Conservation (phyloP, 1,140 invertebrate species). For the Eupristina koningsbergeri region DNA sequence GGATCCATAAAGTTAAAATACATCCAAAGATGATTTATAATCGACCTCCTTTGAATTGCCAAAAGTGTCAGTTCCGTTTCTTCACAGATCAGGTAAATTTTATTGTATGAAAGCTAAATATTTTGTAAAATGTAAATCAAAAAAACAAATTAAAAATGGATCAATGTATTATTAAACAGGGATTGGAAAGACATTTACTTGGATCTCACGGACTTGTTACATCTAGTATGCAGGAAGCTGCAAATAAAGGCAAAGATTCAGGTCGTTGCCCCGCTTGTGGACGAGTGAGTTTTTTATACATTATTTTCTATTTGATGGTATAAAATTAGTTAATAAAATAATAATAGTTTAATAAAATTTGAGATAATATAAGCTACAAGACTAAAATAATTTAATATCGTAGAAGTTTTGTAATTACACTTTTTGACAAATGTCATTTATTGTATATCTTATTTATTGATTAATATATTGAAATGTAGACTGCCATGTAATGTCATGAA, state of each 20-base stretch:
- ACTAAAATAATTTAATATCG: no score
- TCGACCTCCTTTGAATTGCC: constrained; percentile 93
- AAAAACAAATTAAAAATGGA: background rate
- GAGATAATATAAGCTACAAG: no score
- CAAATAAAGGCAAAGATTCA: constrained; percentile 94
- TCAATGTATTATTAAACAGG: constrained; percentile 74
- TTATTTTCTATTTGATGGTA: no score
- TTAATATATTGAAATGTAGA: no score
- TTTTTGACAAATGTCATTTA: no score
- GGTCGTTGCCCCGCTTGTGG: constrained; percentile 94
- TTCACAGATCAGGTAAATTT: constrained; percentile 79
- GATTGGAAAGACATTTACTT: constrained; percentile 91
- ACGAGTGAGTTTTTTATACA: constrained; percentile 82
- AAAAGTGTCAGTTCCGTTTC: constrained; percentile 94
- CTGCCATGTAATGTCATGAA: no score
- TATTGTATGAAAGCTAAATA: background rate
- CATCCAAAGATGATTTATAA: constrained; percentile 97
- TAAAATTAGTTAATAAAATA: no score
- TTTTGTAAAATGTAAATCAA: background rate
- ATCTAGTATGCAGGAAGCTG: constrained; percentile 95
- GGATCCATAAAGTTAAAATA: constrained; percentile 97
- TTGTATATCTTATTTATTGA: no score
- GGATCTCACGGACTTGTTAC: constrained; percentile 95
- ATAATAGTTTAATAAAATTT: no score
- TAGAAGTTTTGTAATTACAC: no score